These are phyloP conservation scores for Epirrhoe tristata DNA, from an alignment of 2,888 invertebrate species.

Conservation along the genomic window DNA sequence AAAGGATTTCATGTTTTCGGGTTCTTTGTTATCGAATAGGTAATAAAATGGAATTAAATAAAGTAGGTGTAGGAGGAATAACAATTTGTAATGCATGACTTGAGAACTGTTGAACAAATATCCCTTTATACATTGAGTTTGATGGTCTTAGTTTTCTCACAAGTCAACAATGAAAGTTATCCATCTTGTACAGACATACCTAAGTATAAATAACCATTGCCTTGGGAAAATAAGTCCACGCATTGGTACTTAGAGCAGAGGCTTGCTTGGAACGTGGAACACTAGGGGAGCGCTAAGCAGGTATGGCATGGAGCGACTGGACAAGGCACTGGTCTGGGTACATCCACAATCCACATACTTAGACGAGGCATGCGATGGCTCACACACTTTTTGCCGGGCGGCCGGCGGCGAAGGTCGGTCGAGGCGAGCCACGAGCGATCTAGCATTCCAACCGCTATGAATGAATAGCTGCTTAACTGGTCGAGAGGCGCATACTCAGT, in stretches of 20 bases:
- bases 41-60: not conserved
- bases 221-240: constrained; percentile 11
- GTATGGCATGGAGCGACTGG: constrained; percentile 47
- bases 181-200: not conserved
- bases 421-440: constrained; percentile 78
- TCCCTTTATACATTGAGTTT: not conserved
- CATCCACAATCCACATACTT: constrained; percentile 61
- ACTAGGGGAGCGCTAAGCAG: constrained; percentile 41
- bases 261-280: constrained; percentile 15
- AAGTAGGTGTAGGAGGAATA: not conserved
- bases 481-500: constrained; percentile 77
- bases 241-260: constrained; percentile 5
- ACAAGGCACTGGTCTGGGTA: constrained; percentile 54
- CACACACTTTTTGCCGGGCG: constrained; percentile 66
- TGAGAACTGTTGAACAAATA: not conserved
- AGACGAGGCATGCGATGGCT: constrained; percentile 60
- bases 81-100: not conserved
- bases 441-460: constrained; percentile 83
- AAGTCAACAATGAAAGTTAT: not conserved
- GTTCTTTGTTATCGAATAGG: constrained; percentile 10
- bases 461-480: constrained; percentile 82
- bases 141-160: not conserved
- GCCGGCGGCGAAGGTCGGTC: constrained; percentile 72
- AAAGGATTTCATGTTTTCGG: constrained; percentile 6
- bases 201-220: constrained; percentile 4